Base-by-base conservation (phyloP, 2,888 invertebrate species). In the Spatulosminthurus flaviceps region DNA sequence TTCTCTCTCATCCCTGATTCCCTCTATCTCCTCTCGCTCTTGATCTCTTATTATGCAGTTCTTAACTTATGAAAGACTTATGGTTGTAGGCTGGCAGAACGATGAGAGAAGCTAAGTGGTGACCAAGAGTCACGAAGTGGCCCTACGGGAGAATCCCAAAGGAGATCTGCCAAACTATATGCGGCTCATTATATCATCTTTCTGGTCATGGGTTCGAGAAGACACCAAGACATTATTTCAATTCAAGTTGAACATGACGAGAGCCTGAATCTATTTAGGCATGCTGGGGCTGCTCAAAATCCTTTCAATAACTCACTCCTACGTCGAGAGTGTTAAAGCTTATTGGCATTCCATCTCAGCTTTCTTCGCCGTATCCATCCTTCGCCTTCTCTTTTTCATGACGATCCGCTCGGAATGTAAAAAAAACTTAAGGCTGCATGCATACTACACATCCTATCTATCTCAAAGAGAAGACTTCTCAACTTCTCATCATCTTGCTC, bases 61-160 rank as follows among this genome's bases (percentile, higher is more conserved):
- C 51, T 51, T 19, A 1, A 51, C 7, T 51, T 4, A 51, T 9
- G 5, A 19, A 19, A 51, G 5, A 51, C 51, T 34, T 34, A 34
- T 34, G 16, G 51, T 51, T 51, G 51, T 51, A 51, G 51, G 51
- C 16, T 51, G n/a, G 51, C 16, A 21, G 64, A 26, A 64, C 5
- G 19, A 26, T 19, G 21, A 70, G 41, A 28, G 67, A 78, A 73
- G 73, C 60, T 67, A 79, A 73, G 70, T 79, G 74, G 79, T 74
- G 70, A 79, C 74, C 69, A 64, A 79, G 66, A 79, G 79, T 79
- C 79, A 79, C 79, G 79, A 79, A 79, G 51, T 74, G 26, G 69
- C 79, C 79, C 79, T 69, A 79, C 73, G 74, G 74, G 79, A 74
- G 74, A 73, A 43, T 26, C 67, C 75, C 75, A 76, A 43, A 67